Base-by-base conservation (phyloP, 1,140 invertebrate species). In the Cyclargus thomasi region DNA sequence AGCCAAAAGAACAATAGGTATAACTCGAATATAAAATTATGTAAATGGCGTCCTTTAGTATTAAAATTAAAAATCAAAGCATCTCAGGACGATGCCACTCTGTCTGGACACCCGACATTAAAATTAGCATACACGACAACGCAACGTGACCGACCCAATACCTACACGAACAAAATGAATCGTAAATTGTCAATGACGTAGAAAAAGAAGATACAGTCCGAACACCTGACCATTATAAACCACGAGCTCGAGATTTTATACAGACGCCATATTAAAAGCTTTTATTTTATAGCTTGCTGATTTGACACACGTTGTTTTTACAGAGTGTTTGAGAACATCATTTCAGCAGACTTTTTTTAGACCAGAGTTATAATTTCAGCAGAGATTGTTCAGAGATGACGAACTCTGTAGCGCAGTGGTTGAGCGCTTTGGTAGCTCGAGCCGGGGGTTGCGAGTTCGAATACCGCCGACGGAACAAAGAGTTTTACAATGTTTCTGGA, bases 101-200 rank as follows among this genome's bases (percentile, higher is more conserved):
- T 84, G 85, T 87, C 85, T 87, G 75, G 76, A 84, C 62, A 63
- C 62, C 75, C 76, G 67, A 65, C 67, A 65, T 62, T 65, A 65
- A 74, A 76, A 82, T 86, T 86, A 77, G 74, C 77, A 86, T 84
- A 73, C 74, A 72, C 75, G 78, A 72, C 64, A 67, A 70, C 63
- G 57, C 77, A 79, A 83, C 79, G 77, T 82, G 81, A 82, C 73
- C 74, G 65, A 71, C 39, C 72, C 71, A 76, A 78, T 79, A 73
- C 69, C 72, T 74, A 80, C 64, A 22, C 17, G 21, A 80, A 79
- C 64, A 78, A 77, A 67, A 70, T 73, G 67, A 76, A 75, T 83
- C 79, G 77, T 80, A 82, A 80, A 83, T 82, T 80, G 72, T 71
- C 72, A 77, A 76, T 65, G 67, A 66, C 70, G 74, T 78, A 83